These are phyloP conservation scores for Panurus biarmicus DNA, from an alignment of 2,113 vertebrate species.

Conservation along the genomic window DNA sequence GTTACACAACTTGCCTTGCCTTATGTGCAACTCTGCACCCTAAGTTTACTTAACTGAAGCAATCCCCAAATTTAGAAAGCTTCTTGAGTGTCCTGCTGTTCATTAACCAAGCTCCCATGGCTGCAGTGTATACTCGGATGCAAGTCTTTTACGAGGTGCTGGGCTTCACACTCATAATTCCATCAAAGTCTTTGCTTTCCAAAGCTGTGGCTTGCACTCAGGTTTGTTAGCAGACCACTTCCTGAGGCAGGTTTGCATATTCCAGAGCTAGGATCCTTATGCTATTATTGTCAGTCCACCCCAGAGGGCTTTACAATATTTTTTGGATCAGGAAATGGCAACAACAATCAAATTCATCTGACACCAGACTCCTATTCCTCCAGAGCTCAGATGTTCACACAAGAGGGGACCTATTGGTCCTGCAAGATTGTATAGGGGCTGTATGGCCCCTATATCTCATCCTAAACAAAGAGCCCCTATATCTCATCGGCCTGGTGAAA, in stretches of 20 bases:
- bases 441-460: too few relatives aligned
- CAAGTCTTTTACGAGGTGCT: background rate
- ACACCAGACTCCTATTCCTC: background rate
- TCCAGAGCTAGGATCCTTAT: background rate
- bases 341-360: background rate
- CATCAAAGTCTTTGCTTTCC: background rate
- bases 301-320: background rate
- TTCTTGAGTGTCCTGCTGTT: background rate
- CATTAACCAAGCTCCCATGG: background rate
- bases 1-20: background rate
- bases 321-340: background rate
- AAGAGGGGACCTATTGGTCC: background rate
- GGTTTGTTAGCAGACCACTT: background rate
- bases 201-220: background rate
- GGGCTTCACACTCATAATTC: background rate
- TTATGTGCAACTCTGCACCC: background rate
- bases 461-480: background rate
- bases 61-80: background rate
- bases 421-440: background rate
- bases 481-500: background rate
- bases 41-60: background rate
- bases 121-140: background rate
- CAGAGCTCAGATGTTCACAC: background rate
- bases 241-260: background rate
- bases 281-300: background rate